phyloP scores from a whole-genome alignment of 1,140 invertebrate genomes.

The Eupristina koningsbergeri region DNA sequence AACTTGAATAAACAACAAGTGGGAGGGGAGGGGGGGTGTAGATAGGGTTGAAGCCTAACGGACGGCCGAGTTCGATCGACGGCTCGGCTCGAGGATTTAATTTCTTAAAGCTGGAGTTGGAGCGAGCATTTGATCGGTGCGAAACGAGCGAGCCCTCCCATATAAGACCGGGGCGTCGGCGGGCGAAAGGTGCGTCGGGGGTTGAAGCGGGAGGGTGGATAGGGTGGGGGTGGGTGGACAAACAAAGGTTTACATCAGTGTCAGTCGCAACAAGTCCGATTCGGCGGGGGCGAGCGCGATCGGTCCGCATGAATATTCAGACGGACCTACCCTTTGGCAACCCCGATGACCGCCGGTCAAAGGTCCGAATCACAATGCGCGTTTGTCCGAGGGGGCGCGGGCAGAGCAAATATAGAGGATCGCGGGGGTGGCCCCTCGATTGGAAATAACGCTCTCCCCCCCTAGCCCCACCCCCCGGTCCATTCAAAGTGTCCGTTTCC shows the following conservation, averaged over 20 bases:
- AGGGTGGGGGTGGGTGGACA: slow-evolving; percentile 48
- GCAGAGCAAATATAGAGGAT: slow-evolving; percentile 33
- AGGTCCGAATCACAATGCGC: slow-evolving; percentile 73
- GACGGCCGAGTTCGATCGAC: neutral
- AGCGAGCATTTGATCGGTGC: neutral
- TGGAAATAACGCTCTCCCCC: slow-evolving; percentile 44
- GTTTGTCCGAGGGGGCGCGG: slow-evolving; percentile 65
- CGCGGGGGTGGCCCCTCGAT: slow-evolving; percentile 32
- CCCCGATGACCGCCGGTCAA: slow-evolving; percentile 61
- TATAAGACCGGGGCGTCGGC: neutral
- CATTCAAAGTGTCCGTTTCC: slow-evolving; percentile 49
- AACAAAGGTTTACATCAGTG: slow-evolving; percentile 74
- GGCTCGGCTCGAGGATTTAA: neutral
- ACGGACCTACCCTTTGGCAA: slow-evolving; percentile 29
- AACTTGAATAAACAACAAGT: no score
- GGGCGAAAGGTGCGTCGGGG: neutral
- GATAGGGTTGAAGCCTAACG: no score
- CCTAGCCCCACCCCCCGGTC: no score
- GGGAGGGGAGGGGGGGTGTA: no score
- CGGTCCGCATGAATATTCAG: slow-evolving; percentile 69
- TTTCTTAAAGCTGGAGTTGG: neutral
- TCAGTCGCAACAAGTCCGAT: slow-evolving; percentile 74
- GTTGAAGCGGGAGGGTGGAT: neutral
- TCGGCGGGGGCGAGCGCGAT: slow-evolving; percentile 2
- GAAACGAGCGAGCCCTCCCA: neutral